Base-by-base conservation (phyloP, 2,888 invertebrate species). In the Charanyca ferruginea region DNA sequence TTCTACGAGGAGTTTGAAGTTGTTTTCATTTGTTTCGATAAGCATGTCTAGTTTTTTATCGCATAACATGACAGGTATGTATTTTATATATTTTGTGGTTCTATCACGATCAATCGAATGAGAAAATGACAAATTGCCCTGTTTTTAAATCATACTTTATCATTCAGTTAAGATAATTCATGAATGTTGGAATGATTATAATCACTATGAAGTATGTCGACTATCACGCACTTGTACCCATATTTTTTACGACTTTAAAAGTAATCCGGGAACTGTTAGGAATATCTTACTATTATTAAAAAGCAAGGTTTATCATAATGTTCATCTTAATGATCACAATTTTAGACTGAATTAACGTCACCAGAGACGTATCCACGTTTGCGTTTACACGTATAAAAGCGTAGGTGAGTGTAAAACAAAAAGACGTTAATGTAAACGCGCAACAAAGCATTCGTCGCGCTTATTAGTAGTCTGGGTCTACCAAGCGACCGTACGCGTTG, bases 291-390 rank as follows among this genome's bases (percentile, higher is more conserved):
- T 52, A 18, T 54, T 77, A 53, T 48, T 51, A 52, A 53, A 66
- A 66, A 75, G 65, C 51, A 13, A 54, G 47, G 59, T 80, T 84
- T 86, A 85, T 86, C 85, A 67, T 67, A 62, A 77, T 63, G 75
- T 82, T 79, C 76, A 89, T 89, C 87, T 88, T 86, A 85, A 85
- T 86, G 86, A 88, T 84, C 72, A 87, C 86, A 85, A 87, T 89
- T 89, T 90, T 90, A 87, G 88, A 85, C 84, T 83, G 73, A 79
- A 69, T 83, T 76, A 80, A 85, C 88, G 89, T 89, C 89, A 90
- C 83, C 68, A 80, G 78, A 79, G 78, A 80, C 87, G 83, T 86
- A 62, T 73, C 61, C 60, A 84, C 82, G 83, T 66, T 80, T 83
- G 84, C 79, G 80, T 80, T 81, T 81, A 81, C 77, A 82, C 80